Evolutionary conservation across 2,113 vertebrate genomes (phyloP), one percentile per base, ranked within the genome.

Genomic region (Danionella cerebrum): DNA sequence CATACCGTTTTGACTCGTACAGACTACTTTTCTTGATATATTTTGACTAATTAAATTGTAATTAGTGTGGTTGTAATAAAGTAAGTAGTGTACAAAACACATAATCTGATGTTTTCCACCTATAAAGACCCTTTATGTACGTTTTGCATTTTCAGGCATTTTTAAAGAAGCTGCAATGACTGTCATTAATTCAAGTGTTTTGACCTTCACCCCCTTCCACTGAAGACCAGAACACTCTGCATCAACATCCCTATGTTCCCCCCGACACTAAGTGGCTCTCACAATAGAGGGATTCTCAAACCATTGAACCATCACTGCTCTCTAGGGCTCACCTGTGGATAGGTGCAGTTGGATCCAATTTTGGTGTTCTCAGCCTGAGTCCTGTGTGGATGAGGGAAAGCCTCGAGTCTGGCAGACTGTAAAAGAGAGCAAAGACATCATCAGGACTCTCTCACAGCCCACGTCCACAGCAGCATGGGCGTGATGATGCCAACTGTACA

Each of bases 341-440:
- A 91, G 70, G 87, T 67, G 63, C 84, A 85, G 77, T 80, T 89
- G 73, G 88, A 68, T 72, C 84, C 85, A 54, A 88, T 79, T 42
- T 82, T 85, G 69, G 75, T 80, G 45, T 79, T 81, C 29, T 91
- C 89, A 51, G 84, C 76, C 65, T 83, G 74, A 39, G 88, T 75
- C 16, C 89, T 82, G 79, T 88, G 88, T 51, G 90, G 79, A 75
- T 87, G 88, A 82, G 90, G 84, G 76, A 92, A 90, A 47, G 82
- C 83, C 75, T 91, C 88, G 3, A 87, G 83, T 39, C 87, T 85
- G 63, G 89, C 82, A 24, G 89, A 80, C 91, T 92, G 83, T 29
- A 11, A 78, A 66, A 62, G 35, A 74, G 73, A 57, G 76, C 69
- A 51, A 27, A 12, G 21, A 78, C 41, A 47, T 22, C 19, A 52